These are phyloP conservation scores for Argyrosomus japonicus DNA, from an alignment of 2,113 vertebrate species.

Conservation along the genomic window DNA sequence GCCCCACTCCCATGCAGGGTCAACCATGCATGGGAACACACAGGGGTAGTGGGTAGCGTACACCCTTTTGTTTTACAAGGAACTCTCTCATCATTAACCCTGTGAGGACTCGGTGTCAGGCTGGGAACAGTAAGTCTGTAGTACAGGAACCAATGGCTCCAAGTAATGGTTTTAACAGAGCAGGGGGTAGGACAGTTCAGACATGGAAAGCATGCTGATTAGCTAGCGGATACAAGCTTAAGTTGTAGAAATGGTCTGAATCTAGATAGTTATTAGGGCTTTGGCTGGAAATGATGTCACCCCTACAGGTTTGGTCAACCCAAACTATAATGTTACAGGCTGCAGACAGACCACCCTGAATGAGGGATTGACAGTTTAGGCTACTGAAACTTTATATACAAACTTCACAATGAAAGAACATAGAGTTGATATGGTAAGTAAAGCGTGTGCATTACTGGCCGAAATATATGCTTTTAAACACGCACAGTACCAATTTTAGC, in stretches of 20 bases:
- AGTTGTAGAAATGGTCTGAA: constrained; percentile 15
- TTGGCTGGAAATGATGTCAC: constrained; percentile 54
- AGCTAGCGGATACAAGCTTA: constrained; percentile 23
- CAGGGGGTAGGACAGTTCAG: background rate
- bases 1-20: constrained; percentile 37
- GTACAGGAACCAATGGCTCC: background rate
- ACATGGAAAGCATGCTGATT: constrained; percentile 40
- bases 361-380: constrained; percentile 52
- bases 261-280: constrained; percentile 33
- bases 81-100: constrained; percentile 52
- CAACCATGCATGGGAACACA: constrained; percentile 28
- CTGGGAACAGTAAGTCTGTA: constrained; percentile 27
- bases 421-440: constrained; percentile 9
- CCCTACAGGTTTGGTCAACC: constrained; percentile 4
- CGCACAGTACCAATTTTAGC: constrained; percentile 30
- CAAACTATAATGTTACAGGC: constrained; percentile 55
- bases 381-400: constrained; percentile 56
- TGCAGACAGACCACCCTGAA: constrained; percentile 59
- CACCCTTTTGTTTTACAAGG: constrained; percentile 48
- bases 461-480: constrained; percentile 40
- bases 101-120: constrained; percentile 9
- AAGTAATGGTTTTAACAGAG: constrained; percentile 12
- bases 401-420: constrained; percentile 49
- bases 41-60: constrained; percentile 16
- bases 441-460: constrained; percentile 22